phyloP scores from a whole-genome alignment of 1,140 invertebrate genomes.

The Pantala flavescens region DNA sequence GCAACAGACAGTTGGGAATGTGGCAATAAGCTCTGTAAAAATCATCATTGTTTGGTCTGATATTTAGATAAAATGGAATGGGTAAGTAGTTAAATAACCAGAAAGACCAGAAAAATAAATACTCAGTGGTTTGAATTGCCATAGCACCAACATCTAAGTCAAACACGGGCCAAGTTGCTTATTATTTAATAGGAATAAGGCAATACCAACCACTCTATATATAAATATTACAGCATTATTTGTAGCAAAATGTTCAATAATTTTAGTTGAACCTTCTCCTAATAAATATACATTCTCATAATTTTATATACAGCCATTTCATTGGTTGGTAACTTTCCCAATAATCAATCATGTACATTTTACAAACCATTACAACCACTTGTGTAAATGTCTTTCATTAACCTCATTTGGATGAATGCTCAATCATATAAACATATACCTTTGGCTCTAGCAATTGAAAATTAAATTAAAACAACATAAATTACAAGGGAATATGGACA shows the following conservation, averaged over 20 bases:
- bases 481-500: background rate
- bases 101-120: constrained; percentile 10
- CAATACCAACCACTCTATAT: constrained; percentile 2
- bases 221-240: background rate
- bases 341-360: background rate
- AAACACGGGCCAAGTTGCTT: background rate
- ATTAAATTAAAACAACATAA: background rate
- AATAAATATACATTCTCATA: background rate
- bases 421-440: background rate
- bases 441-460: background rate
- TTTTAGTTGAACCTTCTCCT: background rate
- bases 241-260: background rate
- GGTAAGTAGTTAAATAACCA: constrained; percentile 3
- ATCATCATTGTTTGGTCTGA: background rate
- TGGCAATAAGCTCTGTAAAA: background rate
- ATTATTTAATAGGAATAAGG: constrained; percentile 6
- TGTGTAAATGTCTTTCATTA: background rate
- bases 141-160: constrained; percentile 9
- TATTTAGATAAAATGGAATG: background rate
- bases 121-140: constrained; percentile 1
- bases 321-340: background rate
- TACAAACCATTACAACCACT: background rate
- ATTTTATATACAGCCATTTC: constrained; percentile 4
- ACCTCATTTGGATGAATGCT: background rate
- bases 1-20: background rate